Base-by-base conservation (phyloP, 2,888 invertebrate genomes). In the Cenopis cana region DNA sequence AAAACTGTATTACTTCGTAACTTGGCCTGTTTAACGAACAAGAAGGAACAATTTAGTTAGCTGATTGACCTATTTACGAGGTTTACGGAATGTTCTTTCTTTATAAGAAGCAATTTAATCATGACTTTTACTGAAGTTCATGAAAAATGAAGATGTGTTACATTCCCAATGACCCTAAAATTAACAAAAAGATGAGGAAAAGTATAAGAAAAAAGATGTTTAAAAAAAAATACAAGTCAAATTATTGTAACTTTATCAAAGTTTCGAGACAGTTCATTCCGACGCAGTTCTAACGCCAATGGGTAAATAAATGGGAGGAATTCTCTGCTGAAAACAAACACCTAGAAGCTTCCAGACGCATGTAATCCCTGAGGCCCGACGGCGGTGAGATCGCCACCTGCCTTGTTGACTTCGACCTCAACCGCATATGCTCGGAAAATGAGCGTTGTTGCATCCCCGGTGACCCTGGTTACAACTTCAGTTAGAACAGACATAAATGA, bases 1-100 rank as follows among this genome's bases (percentile, higher is more conserved):
- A 85, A 89, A 88, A 89, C 87, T 89, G 85, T 85, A 84, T 87
- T 85, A 86, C 83, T 82, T 81, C 77, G 82, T 80, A 82, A 85
- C 82, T 87, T 81, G 79, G 78, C 77, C 76, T 79, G 82, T 83
- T 88, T 86, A 84, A 85, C 81, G 77, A 79, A 75, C 83, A 78
- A 80, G 84, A 81, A 81, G 33, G 65, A 69, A 80, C 81, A 81
- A 84, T 81, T 78, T 77, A 76, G 75, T 83, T 75, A 82, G 85
- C 84, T 82, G 85, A 86, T 86, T 85, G 81, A 77, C 81, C 78
- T 79, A 77, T 81, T 82, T 81, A 77, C 76, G 75, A 75, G 75
- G 60, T 60, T 66, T 73, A 75, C 24, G 12, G 49, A 18, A 61
- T 61, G 59, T 46, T 62, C 24, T 24, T 56, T 59, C 14, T 33